Evolutionary conservation across 2,113 vertebrate species (phyloP).

Genomic region (Struthidea cinerea): DNA sequence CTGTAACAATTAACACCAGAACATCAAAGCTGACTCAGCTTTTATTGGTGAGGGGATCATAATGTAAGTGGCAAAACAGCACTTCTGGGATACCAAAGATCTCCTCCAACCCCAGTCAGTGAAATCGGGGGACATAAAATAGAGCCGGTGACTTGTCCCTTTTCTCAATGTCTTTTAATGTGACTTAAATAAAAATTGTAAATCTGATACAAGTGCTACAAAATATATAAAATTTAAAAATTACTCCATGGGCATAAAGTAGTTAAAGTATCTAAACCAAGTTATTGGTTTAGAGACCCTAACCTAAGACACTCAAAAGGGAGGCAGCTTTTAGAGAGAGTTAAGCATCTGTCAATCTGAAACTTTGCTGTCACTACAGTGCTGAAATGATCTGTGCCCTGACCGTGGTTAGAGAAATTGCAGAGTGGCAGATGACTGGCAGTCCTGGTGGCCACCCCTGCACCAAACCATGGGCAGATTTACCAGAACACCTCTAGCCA

Average conservation of each 20-base stretch:
- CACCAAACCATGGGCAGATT: not conserved
- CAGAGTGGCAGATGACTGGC: not conserved
- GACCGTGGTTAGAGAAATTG: not conserved
- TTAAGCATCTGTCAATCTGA: not conserved
- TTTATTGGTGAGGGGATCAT: not conserved
- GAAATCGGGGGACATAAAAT: not conserved
- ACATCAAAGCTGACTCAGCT: slow-evolving; percentile 30
- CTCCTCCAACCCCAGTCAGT: not conserved
- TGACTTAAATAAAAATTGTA: not conserved
- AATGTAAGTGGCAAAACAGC: not conserved
- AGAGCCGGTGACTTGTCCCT: not conserved
- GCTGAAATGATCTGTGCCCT: not conserved
- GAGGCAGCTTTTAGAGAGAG: not conserved
- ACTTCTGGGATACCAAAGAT: not conserved
- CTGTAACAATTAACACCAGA: slow-evolving; percentile 35
- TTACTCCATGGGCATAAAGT: not conserved
- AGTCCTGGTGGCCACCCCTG: not conserved
- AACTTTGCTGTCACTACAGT: not conserved
- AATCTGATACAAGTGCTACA: not conserved
- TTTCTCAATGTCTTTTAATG: not conserved
- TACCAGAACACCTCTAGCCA: not conserved
- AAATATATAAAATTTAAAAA: not conserved
- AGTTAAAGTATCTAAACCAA: not conserved
- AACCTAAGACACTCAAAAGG: not conserved
- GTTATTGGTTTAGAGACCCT: not conserved